phyloP scores from a whole-genome alignment of 2,797 vertebrate species.

The Fistularia commersonii region DNA sequence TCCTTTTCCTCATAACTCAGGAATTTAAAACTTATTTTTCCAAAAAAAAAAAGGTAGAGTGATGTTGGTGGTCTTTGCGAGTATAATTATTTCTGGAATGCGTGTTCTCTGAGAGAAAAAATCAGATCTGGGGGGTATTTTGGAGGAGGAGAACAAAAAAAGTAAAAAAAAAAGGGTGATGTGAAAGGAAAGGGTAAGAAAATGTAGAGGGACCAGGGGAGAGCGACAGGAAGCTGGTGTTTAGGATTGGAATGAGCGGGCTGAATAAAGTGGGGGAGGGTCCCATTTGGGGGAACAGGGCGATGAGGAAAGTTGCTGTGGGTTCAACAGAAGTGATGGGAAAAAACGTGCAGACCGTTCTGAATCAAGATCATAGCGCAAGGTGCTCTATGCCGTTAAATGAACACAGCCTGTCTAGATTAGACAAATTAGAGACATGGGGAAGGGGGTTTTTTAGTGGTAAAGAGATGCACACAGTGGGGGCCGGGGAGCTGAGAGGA shows the following conservation, averaged over 20 bases:
- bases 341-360: slow-evolving; percentile 1
- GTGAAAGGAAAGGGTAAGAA: slow-evolving; percentile 7
- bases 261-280: slow-evolving; percentile 52
- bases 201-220: slow-evolving; percentile 26
- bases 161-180: not conserved
- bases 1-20: slow-evolving; percentile 37
- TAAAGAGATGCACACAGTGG: slow-evolving; percentile 34
- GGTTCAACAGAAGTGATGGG: slow-evolving; percentile 6
- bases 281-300: slow-evolving; percentile 27
- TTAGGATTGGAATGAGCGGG: slow-evolving; percentile 59
- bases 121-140: not conserved
- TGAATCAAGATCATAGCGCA: not conserved
- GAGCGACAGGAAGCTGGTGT: slow-evolving; percentile 56
- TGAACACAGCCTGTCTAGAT: slow-evolving; percentile 1
- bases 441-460: slow-evolving; percentile 30
- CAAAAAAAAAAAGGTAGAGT: not conserved
- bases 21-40: slow-evolving; percentile 38
- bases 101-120: not conserved
- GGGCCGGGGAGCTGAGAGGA: slow-evolving; percentile 47
- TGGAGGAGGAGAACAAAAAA: not conserved
- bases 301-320: slow-evolving; percentile 19
- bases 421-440: slow-evolving; percentile 5
- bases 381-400: slow-evolving; percentile 3
- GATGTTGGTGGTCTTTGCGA: not conserved
- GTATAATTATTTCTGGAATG: not conserved